Conservation (phyloP, 2,888 invertebrate species). For the Oxycera nigricornis region DNA sequence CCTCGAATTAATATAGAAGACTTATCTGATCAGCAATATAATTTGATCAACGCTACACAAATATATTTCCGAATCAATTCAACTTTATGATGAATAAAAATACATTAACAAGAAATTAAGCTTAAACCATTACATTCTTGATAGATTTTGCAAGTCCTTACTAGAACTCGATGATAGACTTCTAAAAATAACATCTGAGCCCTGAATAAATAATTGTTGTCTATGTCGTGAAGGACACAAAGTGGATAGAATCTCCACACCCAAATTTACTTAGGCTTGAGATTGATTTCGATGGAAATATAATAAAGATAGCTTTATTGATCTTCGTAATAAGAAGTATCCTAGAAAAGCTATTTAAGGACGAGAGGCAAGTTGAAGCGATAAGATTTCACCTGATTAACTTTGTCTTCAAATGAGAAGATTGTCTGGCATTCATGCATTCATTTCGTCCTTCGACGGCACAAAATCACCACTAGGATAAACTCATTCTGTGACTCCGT, state of each 20-base stretch:
- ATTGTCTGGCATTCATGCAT: background rate
- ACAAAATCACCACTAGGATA: background rate
- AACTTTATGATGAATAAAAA: too few species aligned
- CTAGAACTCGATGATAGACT: too few species aligned
- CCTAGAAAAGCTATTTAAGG: background rate
- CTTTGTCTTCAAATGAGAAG: conserved; percentile 3
- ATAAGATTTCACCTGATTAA: conserved; percentile 40
- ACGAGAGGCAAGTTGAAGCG: background rate
- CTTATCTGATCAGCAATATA: too few species aligned
- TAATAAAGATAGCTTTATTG: conserved; percentile 4
- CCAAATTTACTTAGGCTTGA: background rate
- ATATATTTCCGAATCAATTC: too few species aligned
- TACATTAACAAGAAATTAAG: too few species aligned
- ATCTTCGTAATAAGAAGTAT: background rate
- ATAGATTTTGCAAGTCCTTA: too few species aligned
- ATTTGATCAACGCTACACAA: too few species aligned
- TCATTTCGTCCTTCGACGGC: background rate
- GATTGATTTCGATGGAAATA: background rate
- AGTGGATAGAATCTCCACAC: background rate
- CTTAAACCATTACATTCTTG: too few species aligned
- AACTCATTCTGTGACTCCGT: background rate
- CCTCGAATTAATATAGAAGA: too few species aligned
- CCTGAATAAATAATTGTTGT: background rate
- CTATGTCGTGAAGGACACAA: background rate
- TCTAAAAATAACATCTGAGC: background rate